Base-by-base conservation (phyloP, 2,113 vertebrate genomes). In the Xyrauchen texanus region DNA sequence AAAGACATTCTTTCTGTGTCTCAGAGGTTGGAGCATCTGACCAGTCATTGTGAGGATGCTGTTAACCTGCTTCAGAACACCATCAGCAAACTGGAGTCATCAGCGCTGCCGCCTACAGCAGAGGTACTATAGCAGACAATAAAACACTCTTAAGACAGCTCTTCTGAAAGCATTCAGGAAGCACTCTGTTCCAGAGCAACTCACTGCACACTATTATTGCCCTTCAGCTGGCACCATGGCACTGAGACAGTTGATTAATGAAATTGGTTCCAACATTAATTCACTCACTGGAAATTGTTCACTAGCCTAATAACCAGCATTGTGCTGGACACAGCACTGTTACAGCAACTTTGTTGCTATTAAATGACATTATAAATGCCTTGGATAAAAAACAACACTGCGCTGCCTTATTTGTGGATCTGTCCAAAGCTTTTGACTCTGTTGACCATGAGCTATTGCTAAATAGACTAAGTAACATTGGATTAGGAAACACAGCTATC, bases 11-110 rank as follows among this genome's bases (percentile, higher is more conserved):
- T 45, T 11, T 21, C 15, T 66, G 16, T 45, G n/a, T 73, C 58
- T 80, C 83, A 99, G 97, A 93, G 94, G 55, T 86, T 96, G 86
- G 95, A 98, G 87, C 92, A 92, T 81, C 86, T 99, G 78, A 90
- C 88, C 57, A 89, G 84, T 74, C 92, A 89, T 81, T 99, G 95
- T 83, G 88, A 90, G 0, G 87, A 88, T 6, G 93, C 93, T 66
- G 89, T 93, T 75, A 78, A 79, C 61, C 93, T 97, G 80, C 94
- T 99, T 58, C 92, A 92, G 79, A 91, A 86, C 70, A 92, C 92
- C 80, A 94, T 98, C 60, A 78, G 88, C 74, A 86, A 76, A 67
- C 85, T 97, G 89, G 89, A 95, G 84, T 76, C 82, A 7, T 42
- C 76, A 53, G 76, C 42, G 12, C 57, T 74, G 67, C 76, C 85